Percentiles rank a stretch among this genome's conserved stretches.
Conservation (phyloP, 2,888 invertebrate genomes). For the Chymomyza caudatula region DNA sequence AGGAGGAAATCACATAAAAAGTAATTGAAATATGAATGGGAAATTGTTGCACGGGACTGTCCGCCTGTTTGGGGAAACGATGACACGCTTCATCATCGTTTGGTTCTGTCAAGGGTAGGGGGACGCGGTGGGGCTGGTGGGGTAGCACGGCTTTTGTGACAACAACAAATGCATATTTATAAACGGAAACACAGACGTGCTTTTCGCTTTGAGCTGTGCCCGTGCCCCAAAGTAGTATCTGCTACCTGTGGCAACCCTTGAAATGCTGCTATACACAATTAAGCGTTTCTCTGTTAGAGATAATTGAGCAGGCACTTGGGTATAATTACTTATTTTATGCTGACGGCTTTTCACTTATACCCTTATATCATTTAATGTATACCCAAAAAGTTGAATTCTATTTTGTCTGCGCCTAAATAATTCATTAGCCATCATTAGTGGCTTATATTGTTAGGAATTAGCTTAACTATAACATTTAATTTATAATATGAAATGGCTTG, state of each 20-base stretch:
- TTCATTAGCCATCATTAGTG: constrained; percentile 24
- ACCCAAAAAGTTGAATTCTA: neutral
- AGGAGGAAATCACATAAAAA: constrained; percentile 70
- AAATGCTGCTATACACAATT: constrained; percentile 48
- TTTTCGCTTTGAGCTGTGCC: neutral
- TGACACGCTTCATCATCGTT: constrained; percentile 42
- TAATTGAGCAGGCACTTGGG: constrained; percentile 77
- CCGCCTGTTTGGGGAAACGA: constrained; percentile 3
- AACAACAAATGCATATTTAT: constrained; percentile 18
- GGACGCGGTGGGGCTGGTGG: neutral
- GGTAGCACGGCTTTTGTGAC: too few species aligned
- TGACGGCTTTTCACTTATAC: constrained; percentile 35
- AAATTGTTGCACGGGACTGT: constrained; percentile 33
- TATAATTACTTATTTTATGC: constrained; percentile 74
- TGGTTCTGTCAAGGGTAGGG: neutral
- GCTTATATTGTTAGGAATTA: constrained; percentile 20
- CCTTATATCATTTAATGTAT: neutral
- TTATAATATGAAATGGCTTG: constrained; percentile 33
- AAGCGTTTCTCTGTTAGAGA: constrained; percentile 66
- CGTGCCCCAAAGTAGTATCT: neutral
- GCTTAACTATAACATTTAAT: neutral
- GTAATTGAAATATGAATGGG: constrained; percentile 72
- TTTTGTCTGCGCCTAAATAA: neutral
- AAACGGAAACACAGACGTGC: neutral
- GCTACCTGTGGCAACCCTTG: neutral